These are phyloP conservation scores for Melanotaenia nigrans DNA, from an alignment of 2,797 vertebrate species.

Conservation along the genomic window DNA sequence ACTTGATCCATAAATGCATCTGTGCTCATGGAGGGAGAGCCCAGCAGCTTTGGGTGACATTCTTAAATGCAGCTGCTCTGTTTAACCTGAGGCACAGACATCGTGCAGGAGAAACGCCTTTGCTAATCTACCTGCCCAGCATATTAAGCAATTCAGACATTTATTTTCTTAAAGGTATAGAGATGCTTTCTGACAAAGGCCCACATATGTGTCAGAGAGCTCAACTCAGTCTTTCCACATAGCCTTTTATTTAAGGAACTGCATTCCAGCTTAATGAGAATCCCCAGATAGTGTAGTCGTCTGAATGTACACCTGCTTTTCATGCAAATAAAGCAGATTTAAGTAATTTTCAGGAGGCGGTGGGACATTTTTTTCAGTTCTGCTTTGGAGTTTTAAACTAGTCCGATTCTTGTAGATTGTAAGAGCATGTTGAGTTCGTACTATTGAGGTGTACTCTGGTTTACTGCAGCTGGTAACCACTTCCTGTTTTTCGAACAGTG, in stretches of 20 bases:
- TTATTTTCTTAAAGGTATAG: slow-evolving; percentile 64
- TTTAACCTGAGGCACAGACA: slow-evolving; percentile 70
- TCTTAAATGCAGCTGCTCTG: slow-evolving; percentile 68
- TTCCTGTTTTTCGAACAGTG: slow-evolving; percentile 82
- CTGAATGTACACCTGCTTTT: slow-evolving; percentile 18
- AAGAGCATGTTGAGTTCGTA: slow-evolving; percentile 54
- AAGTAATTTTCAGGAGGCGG: not conserved
- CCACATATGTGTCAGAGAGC: slow-evolving; percentile 14
- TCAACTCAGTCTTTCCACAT: slow-evolving; percentile 24
- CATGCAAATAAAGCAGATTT: slow-evolving; percentile 31
- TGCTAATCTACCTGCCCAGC: slow-evolving; percentile 69
- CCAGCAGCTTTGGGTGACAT: slow-evolving; percentile 58
- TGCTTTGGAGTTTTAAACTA: slow-evolving; percentile 42
- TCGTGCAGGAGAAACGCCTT: slow-evolving; percentile 51
- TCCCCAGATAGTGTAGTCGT: slow-evolving; percentile 8
- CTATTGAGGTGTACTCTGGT: slow-evolving; percentile 68
- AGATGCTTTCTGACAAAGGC: slow-evolving; percentile 44
- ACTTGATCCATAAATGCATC: slow-evolving; percentile 76
- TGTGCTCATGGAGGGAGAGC: slow-evolving; percentile 46
- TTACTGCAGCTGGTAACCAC: slow-evolving; percentile 80
- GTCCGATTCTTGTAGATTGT: slow-evolving; percentile 39
- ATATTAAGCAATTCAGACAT: slow-evolving; percentile 65
- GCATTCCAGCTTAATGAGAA: slow-evolving; percentile 22
- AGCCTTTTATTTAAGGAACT: slow-evolving; percentile 26
- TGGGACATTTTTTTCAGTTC: slow-evolving; percentile 43